Percentiles rank a stretch among this genome's conserved stretches.
Evolutionary conservation across 2,888 invertebrate species (phyloP).

Genomic region (Tenthredo distinguenda): DNA sequence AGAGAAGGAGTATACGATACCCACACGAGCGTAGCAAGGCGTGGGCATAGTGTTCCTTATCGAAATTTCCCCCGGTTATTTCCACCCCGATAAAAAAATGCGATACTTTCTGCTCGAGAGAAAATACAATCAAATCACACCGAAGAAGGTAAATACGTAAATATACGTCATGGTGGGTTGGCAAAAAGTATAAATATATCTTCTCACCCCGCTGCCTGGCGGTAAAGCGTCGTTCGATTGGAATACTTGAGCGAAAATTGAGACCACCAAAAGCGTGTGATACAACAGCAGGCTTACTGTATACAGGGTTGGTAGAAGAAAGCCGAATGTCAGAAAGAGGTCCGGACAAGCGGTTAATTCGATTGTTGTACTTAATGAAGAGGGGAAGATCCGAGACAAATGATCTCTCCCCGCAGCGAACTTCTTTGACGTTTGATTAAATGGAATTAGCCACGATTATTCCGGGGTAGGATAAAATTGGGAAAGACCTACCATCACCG

Average conservation of each 20-base stretch:
- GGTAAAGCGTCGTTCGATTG: neutral
- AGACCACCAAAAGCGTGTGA: neutral
- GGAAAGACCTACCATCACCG: neutral
- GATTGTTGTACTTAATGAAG: slow-evolving; percentile 6
- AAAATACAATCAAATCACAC: slow-evolving; percentile 16
- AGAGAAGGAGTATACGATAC: neutral
- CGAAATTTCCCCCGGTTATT: neutral
- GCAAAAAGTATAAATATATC: neutral
- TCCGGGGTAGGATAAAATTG: neutral
- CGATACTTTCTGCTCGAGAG: neutral
- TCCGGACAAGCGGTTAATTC: slow-evolving; percentile 27
- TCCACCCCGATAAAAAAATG: slow-evolving; percentile 11
- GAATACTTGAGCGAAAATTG: neutral
- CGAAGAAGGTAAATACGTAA: neutral
- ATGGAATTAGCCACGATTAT: neutral
- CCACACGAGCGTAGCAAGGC: neutral
- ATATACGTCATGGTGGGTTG: neutral
- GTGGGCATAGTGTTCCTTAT: neutral
- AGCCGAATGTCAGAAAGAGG: neutral
- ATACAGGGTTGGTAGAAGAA: neutral
- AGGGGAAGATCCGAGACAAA: neutral
- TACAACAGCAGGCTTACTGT: neutral
- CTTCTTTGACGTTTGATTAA: neutral
- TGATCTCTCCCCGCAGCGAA: neutral
- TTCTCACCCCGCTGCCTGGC: neutral